phyloP scores from a whole-genome alignment of 2,888 invertebrate species.

The Cataglyphis rosenhaueri region DNA sequence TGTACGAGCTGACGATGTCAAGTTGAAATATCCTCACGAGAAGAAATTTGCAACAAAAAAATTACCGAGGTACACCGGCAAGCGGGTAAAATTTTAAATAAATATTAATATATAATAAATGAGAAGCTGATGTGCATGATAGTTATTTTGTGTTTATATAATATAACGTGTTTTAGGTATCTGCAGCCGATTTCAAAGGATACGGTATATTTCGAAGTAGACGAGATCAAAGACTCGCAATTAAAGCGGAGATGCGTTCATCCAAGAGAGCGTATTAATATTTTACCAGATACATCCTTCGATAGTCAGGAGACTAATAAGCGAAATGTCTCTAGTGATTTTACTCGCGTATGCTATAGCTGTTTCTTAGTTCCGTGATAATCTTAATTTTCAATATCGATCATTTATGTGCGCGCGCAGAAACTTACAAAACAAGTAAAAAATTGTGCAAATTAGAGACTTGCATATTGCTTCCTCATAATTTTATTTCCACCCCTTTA shows the following conservation, averaged over 20 bases:
- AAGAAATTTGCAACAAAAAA: conserved; percentile 63
- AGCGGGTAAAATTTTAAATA: neutral
- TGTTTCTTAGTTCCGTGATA: neutral
- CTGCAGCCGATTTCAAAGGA: conserved; percentile 65
- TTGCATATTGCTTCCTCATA: no score
- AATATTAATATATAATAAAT: neutral
- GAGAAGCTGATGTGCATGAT: neutral
- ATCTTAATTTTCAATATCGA: neutral
- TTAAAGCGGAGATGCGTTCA: conserved; percentile 27
- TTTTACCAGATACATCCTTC: conserved; percentile 61
- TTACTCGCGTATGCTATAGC: conserved; percentile 5
- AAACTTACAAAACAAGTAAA: neutral
- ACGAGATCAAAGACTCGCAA: conserved; percentile 71
- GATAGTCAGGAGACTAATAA: conserved; percentile 52
- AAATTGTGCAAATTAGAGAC: no score
- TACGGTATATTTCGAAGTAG: conserved; percentile 76
- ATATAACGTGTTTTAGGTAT: conserved; percentile 36
- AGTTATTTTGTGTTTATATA: neutral
- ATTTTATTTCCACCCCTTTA: no score
- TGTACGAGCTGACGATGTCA: conserved; percentile 5
- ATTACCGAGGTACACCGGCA: conserved; percentile 66
- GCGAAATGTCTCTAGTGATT: conserved; percentile 62
- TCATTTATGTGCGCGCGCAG: neutral
- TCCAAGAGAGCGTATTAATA: conserved; percentile 56
- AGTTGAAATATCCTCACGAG: conserved; percentile 53